Evolutionary conservation across 2,113 vertebrate species (phyloP).

Genomic region (Circaetus cinerascens): DNA sequence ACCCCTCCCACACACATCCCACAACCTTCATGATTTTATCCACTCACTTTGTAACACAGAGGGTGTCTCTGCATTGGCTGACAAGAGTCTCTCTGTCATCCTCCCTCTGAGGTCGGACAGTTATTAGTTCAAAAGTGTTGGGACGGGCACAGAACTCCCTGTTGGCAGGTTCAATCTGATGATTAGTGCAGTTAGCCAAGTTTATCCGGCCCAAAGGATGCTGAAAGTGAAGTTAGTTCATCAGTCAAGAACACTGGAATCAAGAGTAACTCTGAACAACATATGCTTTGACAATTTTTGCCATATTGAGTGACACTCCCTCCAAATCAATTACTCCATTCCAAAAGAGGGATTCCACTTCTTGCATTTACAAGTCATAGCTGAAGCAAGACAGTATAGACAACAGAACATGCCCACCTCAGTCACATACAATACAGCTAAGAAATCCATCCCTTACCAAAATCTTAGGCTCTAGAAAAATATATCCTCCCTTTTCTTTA

Average conservation of each 20-base stretch:
- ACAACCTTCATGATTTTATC: not conserved
- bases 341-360: not conserved
- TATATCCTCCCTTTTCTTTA: not conserved
- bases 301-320: not conserved
- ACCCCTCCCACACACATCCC: too few relatives aligned
- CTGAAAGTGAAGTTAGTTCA: slow-evolving; percentile 57
- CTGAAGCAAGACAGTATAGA: not conserved
- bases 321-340: not conserved
- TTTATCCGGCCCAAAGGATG: slow-evolving; percentile 90
- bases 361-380: not conserved
- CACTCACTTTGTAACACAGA: slow-evolving; percentile 96
- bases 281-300: not conserved
- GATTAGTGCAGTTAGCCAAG: slow-evolving; percentile 90
- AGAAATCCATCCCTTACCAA: not conserved
- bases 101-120: slow-evolving; percentile 88
- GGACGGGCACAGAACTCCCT: slow-evolving; percentile 95
- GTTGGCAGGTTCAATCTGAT: slow-evolving; percentile 87
- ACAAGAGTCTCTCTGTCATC: slow-evolving; percentile 93
- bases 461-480: not conserved
- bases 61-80: slow-evolving; percentile 89
- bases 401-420: not conserved
- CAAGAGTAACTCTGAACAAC: not conserved
- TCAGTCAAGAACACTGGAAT: not conserved
- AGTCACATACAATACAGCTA: not conserved
- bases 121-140: slow-evolving; percentile 93